phyloP scores from a whole-genome alignment of 2,113 vertebrate species.

The Austrofundulus limnaeus region DNA sequence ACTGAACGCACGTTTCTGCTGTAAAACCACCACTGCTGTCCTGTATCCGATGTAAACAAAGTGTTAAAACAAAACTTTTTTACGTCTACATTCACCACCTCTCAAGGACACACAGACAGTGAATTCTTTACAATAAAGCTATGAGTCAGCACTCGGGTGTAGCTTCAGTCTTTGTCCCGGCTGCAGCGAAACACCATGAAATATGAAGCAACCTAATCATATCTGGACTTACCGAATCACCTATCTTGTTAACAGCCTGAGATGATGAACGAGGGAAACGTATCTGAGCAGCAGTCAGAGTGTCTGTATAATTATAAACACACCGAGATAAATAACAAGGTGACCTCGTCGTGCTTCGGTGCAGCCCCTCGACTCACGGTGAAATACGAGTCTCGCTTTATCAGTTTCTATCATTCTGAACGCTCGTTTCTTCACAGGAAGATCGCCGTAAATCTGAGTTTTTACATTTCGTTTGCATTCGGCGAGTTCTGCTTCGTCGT shows the following conservation, averaged over 20 bases:
- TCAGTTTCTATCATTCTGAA: conserved; percentile 8
- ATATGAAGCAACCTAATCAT: conserved; percentile 43
- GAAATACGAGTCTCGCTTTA: conserved; percentile 44
- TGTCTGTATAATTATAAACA: conserved; percentile 38
- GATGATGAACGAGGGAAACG: conserved; percentile 51
- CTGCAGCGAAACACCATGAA: conserved; percentile 42
- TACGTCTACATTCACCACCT: conserved; percentile 7
- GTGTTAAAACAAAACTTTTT: neutral
- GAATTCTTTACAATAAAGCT: conserved; percentile 2
- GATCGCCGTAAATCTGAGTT: neutral
- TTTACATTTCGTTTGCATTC: neutral
- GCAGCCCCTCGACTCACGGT: conserved; percentile 30
- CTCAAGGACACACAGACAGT: conserved; percentile 14
- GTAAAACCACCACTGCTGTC: conserved; percentile 4
- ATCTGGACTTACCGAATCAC: conserved; percentile 39
- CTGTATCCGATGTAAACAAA: conserved; percentile 9
- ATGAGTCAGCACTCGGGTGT: conserved; percentile 26
- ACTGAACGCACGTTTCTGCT: neutral
- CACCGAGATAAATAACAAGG: conserved; percentile 49
- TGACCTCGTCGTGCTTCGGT: conserved; percentile 25
- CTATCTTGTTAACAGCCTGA: conserved; percentile 43
- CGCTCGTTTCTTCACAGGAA: conserved; percentile 9
- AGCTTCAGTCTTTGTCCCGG: conserved; percentile 12
- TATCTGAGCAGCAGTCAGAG: conserved; percentile 26
- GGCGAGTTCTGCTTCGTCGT: neutral